A percentile compares a stretch with the other conserved stretches of the same genome.
phyloP scores from a whole-genome alignment of 2,113 vertebrate species.

The Eidolon helvum region DNA sequence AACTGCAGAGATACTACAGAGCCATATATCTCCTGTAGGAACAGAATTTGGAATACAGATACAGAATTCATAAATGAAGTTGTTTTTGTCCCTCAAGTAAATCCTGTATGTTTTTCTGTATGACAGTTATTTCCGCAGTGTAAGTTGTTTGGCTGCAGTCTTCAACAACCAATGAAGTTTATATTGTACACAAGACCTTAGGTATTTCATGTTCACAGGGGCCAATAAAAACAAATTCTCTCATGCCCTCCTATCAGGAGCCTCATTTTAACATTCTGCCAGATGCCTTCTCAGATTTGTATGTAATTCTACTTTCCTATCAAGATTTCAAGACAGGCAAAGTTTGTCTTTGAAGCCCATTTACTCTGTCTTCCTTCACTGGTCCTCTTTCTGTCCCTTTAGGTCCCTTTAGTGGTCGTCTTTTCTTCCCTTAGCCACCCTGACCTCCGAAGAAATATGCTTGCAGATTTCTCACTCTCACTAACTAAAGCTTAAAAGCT shows the following conservation, averaged over 20 bases:
- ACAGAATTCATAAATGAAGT: conserved; percentile 4
- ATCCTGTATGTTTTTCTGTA: background rate
- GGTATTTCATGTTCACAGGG: background rate
- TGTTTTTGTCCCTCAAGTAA: background rate
- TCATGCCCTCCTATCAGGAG: conserved; percentile 11
- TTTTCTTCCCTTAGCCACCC: background rate
- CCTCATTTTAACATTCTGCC: background rate
- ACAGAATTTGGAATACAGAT: conserved; percentile 26
- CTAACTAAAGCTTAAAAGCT: background rate
- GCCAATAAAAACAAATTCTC: conserved; percentile 39
- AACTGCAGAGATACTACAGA: background rate
- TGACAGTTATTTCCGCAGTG: background rate
- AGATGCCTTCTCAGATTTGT: background rate
- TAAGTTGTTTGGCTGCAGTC: conserved; percentile 10
- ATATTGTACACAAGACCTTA: background rate
- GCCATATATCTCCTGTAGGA: background rate
- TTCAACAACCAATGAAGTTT: conserved; percentile 40
- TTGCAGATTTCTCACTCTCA: background rate
- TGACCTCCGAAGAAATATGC: background rate
- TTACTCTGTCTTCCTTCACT: background rate
- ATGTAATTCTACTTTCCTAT: conserved; percentile 3
- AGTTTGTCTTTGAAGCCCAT: background rate
- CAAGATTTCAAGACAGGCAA: background rate
- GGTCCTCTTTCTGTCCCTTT: background rate
- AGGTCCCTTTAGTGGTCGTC: background rate